phyloP scores from a whole-genome alignment of 1,140 invertebrate species.

The Solenopsis invicta region DNA sequence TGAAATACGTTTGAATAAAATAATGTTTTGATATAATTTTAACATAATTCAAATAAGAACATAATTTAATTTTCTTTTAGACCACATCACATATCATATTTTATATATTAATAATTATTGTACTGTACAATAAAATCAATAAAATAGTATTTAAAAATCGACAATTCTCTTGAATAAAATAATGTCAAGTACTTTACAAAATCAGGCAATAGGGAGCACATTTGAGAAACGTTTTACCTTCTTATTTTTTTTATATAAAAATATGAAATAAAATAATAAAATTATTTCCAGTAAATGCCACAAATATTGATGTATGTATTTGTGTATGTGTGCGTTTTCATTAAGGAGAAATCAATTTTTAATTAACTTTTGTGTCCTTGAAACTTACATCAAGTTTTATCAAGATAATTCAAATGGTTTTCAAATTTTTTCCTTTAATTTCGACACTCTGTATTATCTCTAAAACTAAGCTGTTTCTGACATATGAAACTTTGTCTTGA shows the following conservation, averaged over 20 bases:
- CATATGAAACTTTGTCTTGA: too few species aligned
- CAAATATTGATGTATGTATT: background rate
- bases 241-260: background rate
- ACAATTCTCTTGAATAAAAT: constrained; percentile 32
- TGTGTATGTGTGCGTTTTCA: background rate
- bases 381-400: too few species aligned
- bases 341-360: too few species aligned
- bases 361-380: too few species aligned
- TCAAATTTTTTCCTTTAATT: too few species aligned
- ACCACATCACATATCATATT: background rate
- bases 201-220: background rate
- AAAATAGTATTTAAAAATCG: constrained; percentile 3
- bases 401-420: too few species aligned
- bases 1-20: background rate
- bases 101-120: constrained; percentile 2
- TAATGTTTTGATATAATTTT: constrained; percentile 4
- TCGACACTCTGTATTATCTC: too few species aligned
- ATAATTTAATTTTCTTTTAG: background rate
- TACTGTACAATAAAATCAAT: background rate
- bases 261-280: constrained; percentile 3
- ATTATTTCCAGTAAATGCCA: background rate
- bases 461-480: too few species aligned
- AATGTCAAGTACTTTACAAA: background rate
- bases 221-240: background rate
- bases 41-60: background rate